Percentiles rank a stretch among this genome's conserved stretches.
phyloP scores from a whole-genome alignment of 1,140 invertebrate genomes.

The Drosophila nasuta region DNA sequence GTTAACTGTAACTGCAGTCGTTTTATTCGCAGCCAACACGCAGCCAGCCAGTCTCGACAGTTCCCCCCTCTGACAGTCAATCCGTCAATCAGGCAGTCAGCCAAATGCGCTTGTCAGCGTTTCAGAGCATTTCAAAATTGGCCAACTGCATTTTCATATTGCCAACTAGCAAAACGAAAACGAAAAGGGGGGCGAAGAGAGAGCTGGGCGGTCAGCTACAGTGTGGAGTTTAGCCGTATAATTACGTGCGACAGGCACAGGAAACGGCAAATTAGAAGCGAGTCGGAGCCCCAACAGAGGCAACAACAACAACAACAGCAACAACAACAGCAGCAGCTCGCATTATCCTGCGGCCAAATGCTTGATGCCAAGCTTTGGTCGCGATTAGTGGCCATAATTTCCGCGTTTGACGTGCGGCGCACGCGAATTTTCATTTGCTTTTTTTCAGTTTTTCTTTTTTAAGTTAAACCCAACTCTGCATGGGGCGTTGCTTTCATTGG shows the following conservation, averaged over 20 bases:
- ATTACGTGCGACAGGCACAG: constrained; percentile 71
- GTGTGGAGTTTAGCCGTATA: constrained; percentile 36
- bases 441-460: no score
- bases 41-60: constrained; percentile 36
- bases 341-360: constrained; percentile 69
- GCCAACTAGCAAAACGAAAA: not conserved
- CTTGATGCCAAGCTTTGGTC: constrained; percentile 31
- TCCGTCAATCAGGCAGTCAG: constrained; percentile 18
- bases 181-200: not conserved
- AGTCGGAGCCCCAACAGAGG: not conserved
- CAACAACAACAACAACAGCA: not conserved
- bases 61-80: not conserved
- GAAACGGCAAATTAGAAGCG: constrained; percentile 74
- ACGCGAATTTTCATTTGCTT: constrained; percentile 49
- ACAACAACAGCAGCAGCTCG: constrained; percentile 25
- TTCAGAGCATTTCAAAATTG: constrained; percentile 55
- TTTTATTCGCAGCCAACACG: constrained; percentile 74
- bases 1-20: constrained; percentile 73
- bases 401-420: constrained; percentile 44
- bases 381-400: constrained; percentile 69
- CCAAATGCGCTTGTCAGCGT: constrained; percentile 63
- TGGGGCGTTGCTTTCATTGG: constrained; percentile 50
- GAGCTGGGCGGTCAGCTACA: constrained; percentile 11
- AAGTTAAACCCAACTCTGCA: not conserved
- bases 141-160: constrained; percentile 49